Base-by-base conservation (phyloP, 2,113 vertebrate species). In the Caracal caracal region DNA sequence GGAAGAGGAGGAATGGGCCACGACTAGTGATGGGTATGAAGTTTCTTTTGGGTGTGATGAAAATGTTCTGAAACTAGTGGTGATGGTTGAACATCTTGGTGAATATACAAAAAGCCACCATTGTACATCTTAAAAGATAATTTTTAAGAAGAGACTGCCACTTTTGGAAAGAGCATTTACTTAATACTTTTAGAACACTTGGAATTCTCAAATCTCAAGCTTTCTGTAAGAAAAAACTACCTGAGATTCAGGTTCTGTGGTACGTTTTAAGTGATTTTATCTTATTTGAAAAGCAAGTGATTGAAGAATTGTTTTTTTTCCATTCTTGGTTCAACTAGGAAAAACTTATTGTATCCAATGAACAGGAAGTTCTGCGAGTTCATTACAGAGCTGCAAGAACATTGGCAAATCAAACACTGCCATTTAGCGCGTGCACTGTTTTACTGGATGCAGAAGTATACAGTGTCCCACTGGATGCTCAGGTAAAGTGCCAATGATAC, bases 271-370 rank as follows among this genome's bases (percentile, higher is more conserved):
- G 33, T 78, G 33, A 65, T 30, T 84, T 95, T 81, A 43, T 84
- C 56, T 85, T 92, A 85, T 73, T 80, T 90, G 2, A 83, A 75
- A 93, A 79, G 85, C 33, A 88, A 76, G 4, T 81, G 47, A 49
- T 40, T 94, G 24, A 94, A 68, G 49, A 71, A 88, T 76, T 87
- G 16, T 15, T 59, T 33, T 75, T 61, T 88, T 70, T 93, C 71
- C 70, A 96, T 94, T 96, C 20, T 98, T 96, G 93, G 26, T 95
- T 95, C 66, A 88, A 88, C 93, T 94, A 99, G 99, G 99, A 99
- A 97, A 99, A 99, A 97, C 99, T 99, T 82, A 99, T 99, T 68
- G 99, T 99, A 97, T 99, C 99, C 51, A 99, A 99, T 0, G 99
- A 99, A 96, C 99, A 99, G 98, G 99, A 99, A 98, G 99, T 99